Evolutionary conservation across 2,888 invertebrate species (phyloP), one percentile per base, ranked within the genome.

Genomic region (Crematogaster levior): DNA sequence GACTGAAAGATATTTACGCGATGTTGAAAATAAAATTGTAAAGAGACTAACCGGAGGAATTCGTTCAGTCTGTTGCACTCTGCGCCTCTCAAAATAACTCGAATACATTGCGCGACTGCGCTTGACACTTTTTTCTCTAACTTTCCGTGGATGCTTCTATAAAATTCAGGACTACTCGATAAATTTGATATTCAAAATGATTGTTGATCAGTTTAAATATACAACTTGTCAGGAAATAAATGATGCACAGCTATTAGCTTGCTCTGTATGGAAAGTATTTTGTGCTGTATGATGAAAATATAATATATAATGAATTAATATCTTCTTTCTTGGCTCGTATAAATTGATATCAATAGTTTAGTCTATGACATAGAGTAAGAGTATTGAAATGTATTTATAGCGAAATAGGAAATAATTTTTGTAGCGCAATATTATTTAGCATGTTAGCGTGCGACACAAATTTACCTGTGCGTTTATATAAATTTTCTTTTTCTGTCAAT

Each of bases 331-430:
- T 30, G 12, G 37, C 30, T 43, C 5, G 58, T 40, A 43, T 81
- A 74, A 68, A 66, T 46, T 53, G 51, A 81, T 74, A 43, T 81
- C 60, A 27, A 77, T 68, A 43, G 85, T 85, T 74, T 90, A 88
- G 79, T 81, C 70, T 82, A 81, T 80, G 85, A 83, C 74, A 60
- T 83, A 68, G 82, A 86, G 86, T 90, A 87, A 88, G 84, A 88
- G 85, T 83, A 48, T 68, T 24, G n/a, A 51, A 40, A 66, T 56
- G 24, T 53, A 77, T 27, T 18, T 56, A 56, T 37, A 66, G 43
- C 21, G 12, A 66, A 30, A 43, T 58, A 43, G 56, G 12, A 68
- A 56, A 79, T 24, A 68, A 43, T 48, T 5, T 60, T 21, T n/a
- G 63, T 63, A 61, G 46, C 34, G 46, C 46, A 46, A 9, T 58